A percentile compares a stretch with the other conserved stretches of the same genome.
Evolutionary conservation across 2,113 vertebrate species (phyloP).

Genomic region (Cottus gobio): DNA sequence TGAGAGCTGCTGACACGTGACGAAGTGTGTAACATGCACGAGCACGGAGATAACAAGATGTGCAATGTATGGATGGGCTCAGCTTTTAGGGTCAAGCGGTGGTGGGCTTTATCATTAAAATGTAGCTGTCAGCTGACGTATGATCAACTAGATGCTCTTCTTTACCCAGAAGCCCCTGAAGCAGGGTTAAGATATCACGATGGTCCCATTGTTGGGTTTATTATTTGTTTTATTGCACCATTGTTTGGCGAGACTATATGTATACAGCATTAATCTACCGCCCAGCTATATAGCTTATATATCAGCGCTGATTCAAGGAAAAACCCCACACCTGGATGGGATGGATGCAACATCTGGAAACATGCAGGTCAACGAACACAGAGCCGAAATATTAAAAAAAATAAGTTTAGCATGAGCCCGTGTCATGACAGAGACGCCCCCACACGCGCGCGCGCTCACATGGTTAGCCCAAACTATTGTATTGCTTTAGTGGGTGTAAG

Average conservation of each 20-base stretch:
- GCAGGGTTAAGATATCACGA: not conserved
- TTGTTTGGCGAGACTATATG: no score
- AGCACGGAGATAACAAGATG: not conserved
- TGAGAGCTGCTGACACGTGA: not conserved
- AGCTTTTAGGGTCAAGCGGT: not conserved
- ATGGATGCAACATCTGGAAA: not conserved
- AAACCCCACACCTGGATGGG: no score
- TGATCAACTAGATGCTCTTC: not conserved
- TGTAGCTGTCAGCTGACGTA: not conserved
- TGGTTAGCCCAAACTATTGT: not conserved
- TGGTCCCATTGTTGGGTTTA: not conserved
- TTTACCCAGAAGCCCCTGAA: not conserved
- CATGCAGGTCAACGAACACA: not conserved
- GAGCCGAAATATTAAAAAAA: not conserved
- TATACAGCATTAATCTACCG: not conserved
- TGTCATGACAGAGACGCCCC: not conserved
- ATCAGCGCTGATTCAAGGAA: no score
- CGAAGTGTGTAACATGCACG: not conserved
- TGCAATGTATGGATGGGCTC: no score
- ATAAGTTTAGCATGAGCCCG: not conserved
- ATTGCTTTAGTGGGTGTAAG: no score
- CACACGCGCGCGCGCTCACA: no score
- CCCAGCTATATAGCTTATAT: not conserved
- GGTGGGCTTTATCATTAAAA: not conserved
- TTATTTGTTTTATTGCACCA: not conserved